These are phyloP conservation scores for Acronicta psi DNA, from an alignment of 2,888 invertebrate genomes.

Conservation along the genomic window DNA sequence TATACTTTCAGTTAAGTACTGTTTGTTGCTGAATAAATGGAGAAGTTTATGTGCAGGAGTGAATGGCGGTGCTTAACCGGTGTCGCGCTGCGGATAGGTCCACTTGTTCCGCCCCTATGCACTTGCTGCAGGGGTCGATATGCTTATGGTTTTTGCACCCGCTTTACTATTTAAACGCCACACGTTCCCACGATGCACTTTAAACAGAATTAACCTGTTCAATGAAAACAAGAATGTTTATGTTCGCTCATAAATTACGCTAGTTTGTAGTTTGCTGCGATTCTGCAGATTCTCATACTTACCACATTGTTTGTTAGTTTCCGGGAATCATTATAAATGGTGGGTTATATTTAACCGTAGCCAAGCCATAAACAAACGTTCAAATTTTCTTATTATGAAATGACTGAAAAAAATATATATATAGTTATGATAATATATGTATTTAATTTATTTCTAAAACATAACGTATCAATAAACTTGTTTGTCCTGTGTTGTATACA, in stretches of 20 bases:
- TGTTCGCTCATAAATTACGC: constrained; percentile 56
- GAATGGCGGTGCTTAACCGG: constrained; percentile 29
- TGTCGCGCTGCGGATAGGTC: constrained; percentile 63
- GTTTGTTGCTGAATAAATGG: constrained; percentile 5
- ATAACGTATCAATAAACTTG: constrained; percentile 13
- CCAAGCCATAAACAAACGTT: neutral
- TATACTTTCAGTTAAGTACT: neutral
- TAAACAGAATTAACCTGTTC: constrained; percentile 71
- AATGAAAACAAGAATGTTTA: constrained; percentile 67
- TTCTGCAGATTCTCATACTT: constrained; percentile 47
- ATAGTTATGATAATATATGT: too few relatives aligned
- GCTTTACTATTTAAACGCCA: constrained; percentile 71
- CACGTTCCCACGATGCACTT: constrained; percentile 81
- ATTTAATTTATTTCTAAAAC: neutral
- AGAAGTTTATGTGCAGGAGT: constrained; percentile 10
- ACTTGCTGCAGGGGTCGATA: constrained; percentile 82
- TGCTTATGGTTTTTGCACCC: constrained; percentile 84
- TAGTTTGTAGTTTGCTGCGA: constrained; percentile 31
- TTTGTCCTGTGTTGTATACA: constrained; percentile 16
- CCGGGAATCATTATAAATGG: constrained; percentile 37
- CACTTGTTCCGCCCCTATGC: constrained; percentile 88
- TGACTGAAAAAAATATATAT: too few relatives aligned
- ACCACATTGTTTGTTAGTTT: constrained; percentile 45
- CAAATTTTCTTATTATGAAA: neutral
- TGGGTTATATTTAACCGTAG: constrained; percentile 9